Base-by-base conservation (phyloP, 1,140 invertebrate genomes). In the Sarcophaga bullata region DNA sequence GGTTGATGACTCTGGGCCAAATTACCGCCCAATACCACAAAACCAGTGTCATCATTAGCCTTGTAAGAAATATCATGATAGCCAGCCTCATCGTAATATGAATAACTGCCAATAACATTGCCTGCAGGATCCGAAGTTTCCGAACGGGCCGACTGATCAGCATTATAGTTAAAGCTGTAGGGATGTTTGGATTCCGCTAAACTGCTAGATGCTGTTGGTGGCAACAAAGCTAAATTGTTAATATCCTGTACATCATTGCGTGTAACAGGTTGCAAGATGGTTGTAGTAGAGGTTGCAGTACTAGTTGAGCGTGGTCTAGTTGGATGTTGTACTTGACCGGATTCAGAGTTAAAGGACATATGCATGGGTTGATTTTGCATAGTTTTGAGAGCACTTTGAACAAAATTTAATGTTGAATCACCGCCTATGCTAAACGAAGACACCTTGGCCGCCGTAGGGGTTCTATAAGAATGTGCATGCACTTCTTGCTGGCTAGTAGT, bases 61-160 rank as follows among this genome's bases (percentile, higher is more conserved):
- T 88, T 86, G 62, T 87, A 88, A 84, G 85, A 87, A 8, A 88
- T 58, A 82, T 88, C 87, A 37, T 88, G 86, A 80, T 86, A 88
- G 47, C 86, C 87, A 37, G 86, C 86, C 47, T 94, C 93, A 85
- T 94, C 94, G 47, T 94, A 89, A 87, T 94, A 95, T 4, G 93
- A 94, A 89, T 95, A 95, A 6, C 93, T 94, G 46, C 94, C 94
- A 84, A 93, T 87, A 0, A 94, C 93, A 85, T 94, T 93, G 37
- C 94, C 93, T 15, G 90, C 90, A 1, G 93, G 91, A 86, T 95
- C 94, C 84, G 93, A 94, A 73, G 92, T 92, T 89, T 95, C 94
- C 3, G 93, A 92, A 84, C 94, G 90, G 84, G 93, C 91, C 86
- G 94, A 93, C 84, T 94, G 94, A 13, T 93, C 82, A 7, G 87